Conservation (phyloP, 2,797 vertebrate genomes). For the Chaunax sp. region DNA sequence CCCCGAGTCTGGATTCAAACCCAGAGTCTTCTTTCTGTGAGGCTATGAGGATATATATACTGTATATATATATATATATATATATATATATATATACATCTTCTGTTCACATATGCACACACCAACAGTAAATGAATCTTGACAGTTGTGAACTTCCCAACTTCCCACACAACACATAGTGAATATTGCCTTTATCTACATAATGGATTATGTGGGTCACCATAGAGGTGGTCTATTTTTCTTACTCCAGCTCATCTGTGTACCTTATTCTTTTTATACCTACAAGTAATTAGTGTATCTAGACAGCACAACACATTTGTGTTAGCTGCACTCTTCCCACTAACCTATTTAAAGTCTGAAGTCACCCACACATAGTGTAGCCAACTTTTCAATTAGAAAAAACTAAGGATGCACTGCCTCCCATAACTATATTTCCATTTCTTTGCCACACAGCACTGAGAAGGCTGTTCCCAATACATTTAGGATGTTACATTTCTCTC, state of each 20-base stretch:
- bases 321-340: constrained; percentile 53
- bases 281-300: constrained; percentile 76
- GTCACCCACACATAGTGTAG: constrained; percentile 42
- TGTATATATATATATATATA: too few relatives aligned
- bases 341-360: constrained; percentile 78
- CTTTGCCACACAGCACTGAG: constrained; percentile 26
- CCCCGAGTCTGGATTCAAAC: too few relatives aligned
- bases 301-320: constrained; percentile 62
- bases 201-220: constrained; percentile 82
- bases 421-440: constrained; percentile 37
- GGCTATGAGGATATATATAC: constrained; percentile 44
- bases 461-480: constrained; percentile 32
- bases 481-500: constrained; percentile 45
- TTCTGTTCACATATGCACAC: constrained; percentile 7
- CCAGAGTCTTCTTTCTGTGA: background rate
- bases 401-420: constrained; percentile 36
- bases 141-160: constrained; percentile 55
- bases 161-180: constrained; percentile 55
- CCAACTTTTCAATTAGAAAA: constrained; percentile 42
- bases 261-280: constrained; percentile 78
- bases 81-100: too few relatives aligned
- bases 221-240: constrained; percentile 77
- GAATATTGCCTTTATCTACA: constrained; percentile 67
- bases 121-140: constrained; percentile 43
- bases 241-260: constrained; percentile 73